Base-by-base conservation (phyloP, 2,113 vertebrate species). In the Catharus fuscescens region DNA sequence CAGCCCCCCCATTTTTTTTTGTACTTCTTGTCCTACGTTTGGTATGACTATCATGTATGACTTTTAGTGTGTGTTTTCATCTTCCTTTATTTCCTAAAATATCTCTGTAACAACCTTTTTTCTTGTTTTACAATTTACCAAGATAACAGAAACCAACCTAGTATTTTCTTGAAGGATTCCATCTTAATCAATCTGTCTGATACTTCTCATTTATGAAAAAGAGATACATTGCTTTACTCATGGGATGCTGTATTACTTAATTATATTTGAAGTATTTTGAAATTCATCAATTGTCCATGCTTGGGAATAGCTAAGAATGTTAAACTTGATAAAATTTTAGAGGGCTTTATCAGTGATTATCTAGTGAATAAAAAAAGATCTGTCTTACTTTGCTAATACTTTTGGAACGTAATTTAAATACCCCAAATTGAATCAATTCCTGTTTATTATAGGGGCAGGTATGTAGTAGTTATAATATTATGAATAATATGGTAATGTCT, bases 1-100 rank as follows among this genome's bases (percentile, higher is more conserved):
- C n/a, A n/a, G 1, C 10, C 7, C 5, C 3, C 3, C 2, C 5
- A 5, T 29, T 44, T 31, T 69, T 69, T 32, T 32, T 53, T 38
- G 26, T 6, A 45, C 3, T 52, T 61, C 80, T 81, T 81, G 8
- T 89, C 23, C 4, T 69, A 54, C 6, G 18, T 90, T 48, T 70
- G 2, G 8, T 66, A 18, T 48, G 26, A 80, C 57, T 73, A 66
- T 57, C 1, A 31, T 54, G 17, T 31, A 67, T 38, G 19, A 29
- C 21, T 31, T 80, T 44, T 28, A 57, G 3, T 15, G 28, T 40
- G 8, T 25, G 8, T 24, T 84, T 48, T 81, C 14, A 57, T 61
- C 14, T 80, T 74, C 28, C 12, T 3, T 54, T 57, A n/a, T 66
- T 66, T 91, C 28, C 66, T 81, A 29, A 69, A 56, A 20, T 64